Percentiles rank a stretch among this genome's conserved stretches.
phyloP scores from a whole-genome alignment of 2,888 invertebrate genomes.

The Himalopsyche anomala region DNA sequence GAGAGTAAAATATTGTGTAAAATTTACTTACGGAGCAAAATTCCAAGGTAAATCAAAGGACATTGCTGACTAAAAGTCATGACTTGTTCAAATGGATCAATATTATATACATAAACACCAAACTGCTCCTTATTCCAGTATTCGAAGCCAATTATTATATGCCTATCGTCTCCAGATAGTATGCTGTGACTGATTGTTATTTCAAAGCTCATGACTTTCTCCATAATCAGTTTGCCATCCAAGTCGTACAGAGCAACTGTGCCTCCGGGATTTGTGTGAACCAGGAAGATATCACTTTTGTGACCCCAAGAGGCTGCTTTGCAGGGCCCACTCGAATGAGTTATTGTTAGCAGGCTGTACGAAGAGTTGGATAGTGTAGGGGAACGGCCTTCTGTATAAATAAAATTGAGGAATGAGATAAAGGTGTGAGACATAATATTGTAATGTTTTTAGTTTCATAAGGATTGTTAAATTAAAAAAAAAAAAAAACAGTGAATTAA shows the following conservation, averaged over 20 bases:
- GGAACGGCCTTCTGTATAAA: neutral
- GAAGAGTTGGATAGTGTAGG: conserved; percentile 24
- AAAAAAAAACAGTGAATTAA: too few species aligned
- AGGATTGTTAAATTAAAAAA: too few species aligned
- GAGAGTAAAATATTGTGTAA: too few species aligned
- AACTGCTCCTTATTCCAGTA: neutral
- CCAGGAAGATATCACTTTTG: conserved; percentile 1
- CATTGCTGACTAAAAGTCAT: neutral
- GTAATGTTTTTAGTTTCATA: too few species aligned
- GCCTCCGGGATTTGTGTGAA: conserved; percentile 39
- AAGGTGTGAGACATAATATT: too few species aligned
- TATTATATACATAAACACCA: neutral
- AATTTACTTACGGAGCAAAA: neutral
- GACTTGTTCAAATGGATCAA: conserved; percentile 3
- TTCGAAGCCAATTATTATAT: conserved; percentile 16
- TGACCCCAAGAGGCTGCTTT: conserved; percentile 27
- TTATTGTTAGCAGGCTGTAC: conserved; percentile 14
- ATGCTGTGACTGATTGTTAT: neutral
- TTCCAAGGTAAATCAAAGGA: neutral
- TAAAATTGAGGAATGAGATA: too few species aligned
- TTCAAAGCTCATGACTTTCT: neutral
- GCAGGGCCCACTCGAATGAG: neutral
- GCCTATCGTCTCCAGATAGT: neutral
- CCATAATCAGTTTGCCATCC: neutral
- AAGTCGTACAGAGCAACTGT: conserved; percentile 1